A percentile compares a stretch with the other conserved stretches of the same genome.
Conservation (phyloP, 2,113 vertebrate genomes). For the Willisornis vidua region DNA sequence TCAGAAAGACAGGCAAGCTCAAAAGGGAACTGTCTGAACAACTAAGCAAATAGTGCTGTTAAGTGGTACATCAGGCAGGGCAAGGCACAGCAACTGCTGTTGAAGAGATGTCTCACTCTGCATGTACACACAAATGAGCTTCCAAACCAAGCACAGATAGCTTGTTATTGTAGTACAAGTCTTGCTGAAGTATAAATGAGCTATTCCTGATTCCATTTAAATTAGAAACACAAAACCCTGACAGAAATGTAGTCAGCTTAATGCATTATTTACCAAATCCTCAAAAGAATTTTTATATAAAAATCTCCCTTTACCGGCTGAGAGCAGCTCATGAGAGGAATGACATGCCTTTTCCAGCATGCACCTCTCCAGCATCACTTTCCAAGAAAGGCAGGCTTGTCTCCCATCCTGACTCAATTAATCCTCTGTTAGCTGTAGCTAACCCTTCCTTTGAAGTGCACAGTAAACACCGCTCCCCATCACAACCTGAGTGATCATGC, state of each 20-base stretch:
- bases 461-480: not conserved
- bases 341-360: not conserved
- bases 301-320: not conserved
- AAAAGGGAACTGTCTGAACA: not conserved
- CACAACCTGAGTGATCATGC: accelerated
- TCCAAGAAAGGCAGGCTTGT: not conserved
- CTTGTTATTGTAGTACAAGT: not conserved
- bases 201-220: not conserved
- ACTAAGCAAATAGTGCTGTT: not conserved
- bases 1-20: not conserved
- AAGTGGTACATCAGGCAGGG: not conserved
- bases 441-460: not conserved
- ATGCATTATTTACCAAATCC: not conserved
- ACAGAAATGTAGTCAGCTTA: not conserved
- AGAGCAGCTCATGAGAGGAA: not conserved
- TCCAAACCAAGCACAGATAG: not conserved
- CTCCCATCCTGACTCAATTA: not conserved
- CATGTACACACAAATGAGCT: not conserved
- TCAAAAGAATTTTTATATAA: not conserved
- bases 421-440: not conserved
- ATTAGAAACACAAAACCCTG: not conserved
- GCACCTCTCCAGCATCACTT: not conserved
- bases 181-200: not conserved
- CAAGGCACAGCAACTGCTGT: not conserved
- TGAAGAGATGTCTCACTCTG: not conserved